These are phyloP conservation scores for Gadus macrocephalus DNA, from an alignment of 2,113 vertebrate genomes.

Conservation along the genomic window DNA sequence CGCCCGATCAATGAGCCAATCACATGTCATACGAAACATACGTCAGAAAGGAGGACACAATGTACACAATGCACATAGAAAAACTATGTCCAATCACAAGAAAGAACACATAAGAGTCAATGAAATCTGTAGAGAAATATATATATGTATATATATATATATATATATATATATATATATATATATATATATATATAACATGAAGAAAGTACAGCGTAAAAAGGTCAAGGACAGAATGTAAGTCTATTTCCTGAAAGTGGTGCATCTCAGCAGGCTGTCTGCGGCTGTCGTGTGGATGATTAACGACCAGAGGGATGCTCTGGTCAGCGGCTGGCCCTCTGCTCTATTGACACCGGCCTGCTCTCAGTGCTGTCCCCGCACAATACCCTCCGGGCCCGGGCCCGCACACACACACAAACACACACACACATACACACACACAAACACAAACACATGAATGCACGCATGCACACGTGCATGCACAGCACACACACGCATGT, in stretches of 20 bases:
- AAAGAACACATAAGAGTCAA: no score
- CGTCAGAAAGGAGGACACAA: no score
- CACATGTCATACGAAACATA: background rate
- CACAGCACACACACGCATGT: no score
- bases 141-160: no score
- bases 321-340: slow-evolving; percentile 44
- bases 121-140: background rate
- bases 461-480: no score
- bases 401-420: background rate
- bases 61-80: no score
- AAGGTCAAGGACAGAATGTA: slow-evolving; percentile 50
- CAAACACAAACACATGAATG: no score
- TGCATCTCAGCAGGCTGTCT: slow-evolving; percentile 69
- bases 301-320: slow-evolving; percentile 85
- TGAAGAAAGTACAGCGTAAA: no score
- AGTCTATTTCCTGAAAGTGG: slow-evolving; percentile 32
- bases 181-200: no score
- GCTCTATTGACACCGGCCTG: slow-evolving; percentile 61
- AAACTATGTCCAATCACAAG: no score
- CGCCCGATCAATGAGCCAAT: slow-evolving; percentile 35
- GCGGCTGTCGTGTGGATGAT: slow-evolving; percentile 83
- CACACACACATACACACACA: background rate
- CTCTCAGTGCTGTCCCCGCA: slow-evolving; percentile 48
- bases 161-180: no score
- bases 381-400: slow-evolving; percentile 43